Base-by-base conservation (phyloP, 2,113 vertebrate species). In the Ophthalmolycus amberensis region DNA sequence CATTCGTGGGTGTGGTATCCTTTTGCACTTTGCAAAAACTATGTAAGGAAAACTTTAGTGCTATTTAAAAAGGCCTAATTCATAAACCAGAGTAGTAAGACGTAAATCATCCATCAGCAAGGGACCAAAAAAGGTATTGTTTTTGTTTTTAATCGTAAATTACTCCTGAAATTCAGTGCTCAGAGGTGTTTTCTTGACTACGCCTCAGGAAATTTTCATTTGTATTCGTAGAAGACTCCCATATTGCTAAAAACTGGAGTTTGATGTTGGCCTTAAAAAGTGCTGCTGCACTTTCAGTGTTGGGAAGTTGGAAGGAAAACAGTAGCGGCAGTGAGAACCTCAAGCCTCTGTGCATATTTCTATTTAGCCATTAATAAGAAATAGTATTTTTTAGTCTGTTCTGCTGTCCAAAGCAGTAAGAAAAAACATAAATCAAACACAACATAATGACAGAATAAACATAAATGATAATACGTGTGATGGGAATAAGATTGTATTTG, bases 1-100 rank as follows among this genome's bases (percentile, higher is more conserved):
- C 85, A 90, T 80, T 77, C n/a, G 65, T 82, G 89, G 93, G 83
- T 81, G 90, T 75, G 86, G 90, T 78, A 38, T 64, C 38, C 32
- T 58, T 83, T 69, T 76, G 3, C 83, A 78, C 78, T 88, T 85
- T 73, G 73, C 62, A 81, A 64, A 86, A 77, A 68, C 20, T 60
- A 5, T 71, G 54, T 18, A 37, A 79, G 82, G 68, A 56, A 78
- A 77, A 80, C 12, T 82, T 82, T 58, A 50, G 18, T 44, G 2
- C 29, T 63, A 62, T 79, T 81, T 78, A 22, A 56, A 83, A 63
- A 83, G 50, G 22, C 16, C 22, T 56, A 80, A 82, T 87, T 89
- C 78, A 87, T 70, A 40, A 69, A 71, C 42, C 40, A 75, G 14
- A 84, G 67, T 25, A 10, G 59, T n/a, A 77, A 50, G 73, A 72